phyloP scores from a whole-genome alignment of 2,888 invertebrate species.

The Sinhomidia bicolor region DNA sequence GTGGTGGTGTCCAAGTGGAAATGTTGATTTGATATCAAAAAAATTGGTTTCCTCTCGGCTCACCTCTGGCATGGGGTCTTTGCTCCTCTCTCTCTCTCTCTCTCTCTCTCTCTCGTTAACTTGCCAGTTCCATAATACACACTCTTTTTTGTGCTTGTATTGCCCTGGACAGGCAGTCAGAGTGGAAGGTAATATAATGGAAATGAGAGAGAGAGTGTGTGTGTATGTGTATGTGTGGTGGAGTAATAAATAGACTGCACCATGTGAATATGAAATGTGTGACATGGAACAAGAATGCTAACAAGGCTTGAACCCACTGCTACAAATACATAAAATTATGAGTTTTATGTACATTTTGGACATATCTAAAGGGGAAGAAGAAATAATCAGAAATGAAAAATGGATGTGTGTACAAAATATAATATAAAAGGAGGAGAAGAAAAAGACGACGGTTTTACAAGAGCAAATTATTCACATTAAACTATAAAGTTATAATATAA shows the following conservation, averaged over 20 bases:
- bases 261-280: constrained; percentile 69
- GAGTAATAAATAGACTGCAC: constrained; percentile 44
- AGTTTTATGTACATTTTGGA: constrained; percentile 66
- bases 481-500: not conserved
- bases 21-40: constrained; percentile 71
- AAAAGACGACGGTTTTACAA: not conserved
- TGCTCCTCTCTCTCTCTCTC: constrained; percentile 63
- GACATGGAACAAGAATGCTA: constrained; percentile 68
- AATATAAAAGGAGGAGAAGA: no score
- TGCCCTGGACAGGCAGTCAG: no score
- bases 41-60: constrained; percentile 69
- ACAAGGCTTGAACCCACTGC: constrained; percentile 69
- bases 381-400: constrained; percentile 54
- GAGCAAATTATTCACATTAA: constrained; percentile 16
- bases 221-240: constrained; percentile 34
- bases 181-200: not conserved
- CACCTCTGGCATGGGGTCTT: constrained; percentile 72
- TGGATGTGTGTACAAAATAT: constrained; percentile 21
- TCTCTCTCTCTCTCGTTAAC: constrained; percentile 26
- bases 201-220: constrained; percentile 20
- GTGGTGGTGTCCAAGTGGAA: constrained; percentile 62
- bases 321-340: constrained; percentile 71
- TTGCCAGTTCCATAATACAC: not conserved
- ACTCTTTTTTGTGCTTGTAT: not conserved
- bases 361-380: constrained; percentile 50